phyloP scores from a whole-genome alignment of 2,888 invertebrate genomes.

The Phengaris alcon region DNA sequence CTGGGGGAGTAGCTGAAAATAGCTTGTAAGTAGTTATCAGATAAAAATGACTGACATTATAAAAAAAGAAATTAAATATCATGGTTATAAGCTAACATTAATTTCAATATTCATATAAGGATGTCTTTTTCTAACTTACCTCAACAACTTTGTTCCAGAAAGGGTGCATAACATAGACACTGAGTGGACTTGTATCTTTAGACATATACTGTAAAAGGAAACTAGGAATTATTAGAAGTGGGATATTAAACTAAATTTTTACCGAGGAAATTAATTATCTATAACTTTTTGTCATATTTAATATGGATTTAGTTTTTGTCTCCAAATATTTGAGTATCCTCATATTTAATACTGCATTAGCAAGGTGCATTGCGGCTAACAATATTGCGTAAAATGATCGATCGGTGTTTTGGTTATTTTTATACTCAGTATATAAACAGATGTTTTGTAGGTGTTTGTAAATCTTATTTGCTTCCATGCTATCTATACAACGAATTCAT shows the following conservation, averaged over 20 bases:
- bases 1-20: too few species aligned
- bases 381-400: slow-evolving; percentile 51
- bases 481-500: not conserved
- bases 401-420: slow-evolving; percentile 51
- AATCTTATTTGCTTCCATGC: not conserved
- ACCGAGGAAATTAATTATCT: not conserved
- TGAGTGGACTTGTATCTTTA: slow-evolving; percentile 96
- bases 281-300: too few species aligned
- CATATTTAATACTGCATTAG: not conserved
- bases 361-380: slow-evolving; percentile 25
- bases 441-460: not conserved
- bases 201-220: slow-evolving; percentile 92
- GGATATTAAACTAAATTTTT: too few species aligned
- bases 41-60: too few species aligned
- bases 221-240: slow-evolving; percentile 40
- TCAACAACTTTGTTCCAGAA: slow-evolving; percentile 99
- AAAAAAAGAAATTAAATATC: too few species aligned
- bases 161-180: slow-evolving; percentile 99
- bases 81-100: too few species aligned
- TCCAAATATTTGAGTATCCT: not conserved
- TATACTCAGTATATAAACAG: not conserved
- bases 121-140: slow-evolving; percentile 78
- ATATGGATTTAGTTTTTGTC: too few species aligned
- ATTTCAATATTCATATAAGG: too few species aligned
- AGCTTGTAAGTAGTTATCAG: too few species aligned